Percentiles rank a stretch among this genome's conserved stretches.
phyloP scores from a whole-genome alignment of 2,797 vertebrate genomes.

The Alectoris magna region DNA sequence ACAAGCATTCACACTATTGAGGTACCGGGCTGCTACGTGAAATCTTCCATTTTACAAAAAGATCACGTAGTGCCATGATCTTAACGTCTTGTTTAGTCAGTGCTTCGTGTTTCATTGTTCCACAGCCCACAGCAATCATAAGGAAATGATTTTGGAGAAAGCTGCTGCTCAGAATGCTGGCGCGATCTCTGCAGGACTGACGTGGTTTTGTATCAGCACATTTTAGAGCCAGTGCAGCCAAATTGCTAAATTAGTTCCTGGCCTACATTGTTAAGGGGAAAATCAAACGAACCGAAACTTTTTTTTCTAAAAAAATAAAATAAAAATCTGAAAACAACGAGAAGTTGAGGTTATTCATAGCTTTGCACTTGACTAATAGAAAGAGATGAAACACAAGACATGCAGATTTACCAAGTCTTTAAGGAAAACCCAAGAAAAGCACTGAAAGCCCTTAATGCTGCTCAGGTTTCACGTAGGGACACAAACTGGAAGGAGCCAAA shows the following conservation, averaged over 20 bases:
- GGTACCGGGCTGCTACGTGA: not conserved
- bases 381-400: slow-evolving; percentile 81
- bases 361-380: slow-evolving; percentile 63
- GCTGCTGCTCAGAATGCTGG: not conserved
- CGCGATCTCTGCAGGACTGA: not conserved
- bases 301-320: slow-evolving; percentile 24
- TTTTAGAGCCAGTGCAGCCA: not conserved
- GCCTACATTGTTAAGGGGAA: not conserved
- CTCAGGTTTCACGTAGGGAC: slow-evolving; percentile 99
- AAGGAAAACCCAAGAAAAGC: slow-evolving; percentile 99
- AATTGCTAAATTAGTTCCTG: not conserved
- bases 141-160: not conserved
- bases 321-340: slow-evolving; percentile 58
- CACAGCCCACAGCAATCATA: not conserved
- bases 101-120: not conserved
- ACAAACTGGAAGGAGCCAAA: slow-evolving; percentile 99
- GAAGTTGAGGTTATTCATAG: slow-evolving; percentile 64
- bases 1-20: not conserved
- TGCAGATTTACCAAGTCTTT: slow-evolving; percentile 97
- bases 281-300: not conserved
- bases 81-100: not conserved
- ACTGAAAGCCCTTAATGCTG: slow-evolving; percentile 98
- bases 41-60: not conserved
- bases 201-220: not conserved
- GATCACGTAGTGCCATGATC: rapidly evolving